Evolutionary conservation across 2,888 invertebrate species (phyloP), one percentile per base, ranked within the genome.

Genomic region (Chouioia cunea): DNA sequence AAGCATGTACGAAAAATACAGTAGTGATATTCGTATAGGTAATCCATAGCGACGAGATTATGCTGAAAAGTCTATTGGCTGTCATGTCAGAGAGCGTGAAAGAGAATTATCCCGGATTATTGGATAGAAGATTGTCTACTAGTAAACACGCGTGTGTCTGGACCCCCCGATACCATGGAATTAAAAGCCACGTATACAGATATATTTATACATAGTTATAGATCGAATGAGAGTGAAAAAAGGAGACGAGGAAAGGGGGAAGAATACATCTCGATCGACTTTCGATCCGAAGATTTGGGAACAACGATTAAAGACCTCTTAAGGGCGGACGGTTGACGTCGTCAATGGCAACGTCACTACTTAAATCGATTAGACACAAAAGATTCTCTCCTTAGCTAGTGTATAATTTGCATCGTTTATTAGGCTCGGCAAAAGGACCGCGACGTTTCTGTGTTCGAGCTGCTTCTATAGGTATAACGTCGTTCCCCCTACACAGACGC

Each of bases 61-160:
- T 4, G 20, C 18, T 20, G 22, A 22, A 20, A 18, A n/a, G 48
- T 62, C 48, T 52, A 56, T 62, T 10, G 18, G 44, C 16, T 56
- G 27, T 57, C 54, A 54, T 15, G 68, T 65, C 57, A 50, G 58
- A 27, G n/a, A 65, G 68, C 62, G 64, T 65, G 64, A 70, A 70
- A 65, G 20, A 62, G 70, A 74, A 73, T 73, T 54, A 70, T 69
- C 62, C 44, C 47, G 65, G 74, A 74, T 74, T 74, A 74, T 64
- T 0, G 57, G 46, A 62, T 48, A 43, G 44, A 27, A 18, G 18
- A 54, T 64, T 36, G 65, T 58, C 67, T 67, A 70, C 54, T 23
- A 23, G 8, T 52, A 18, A 36, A 36, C 36, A 36, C 54, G 60
- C 36, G 14, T n/a, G 52, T n/a, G 46, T 48, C 18, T 2, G 20